A percentile compares a stretch with the other conserved stretches of the same genome.
Evolutionary conservation across 2,888 invertebrate genomes (phyloP).

Genomic region (Hirudinaria manillensis): DNA sequence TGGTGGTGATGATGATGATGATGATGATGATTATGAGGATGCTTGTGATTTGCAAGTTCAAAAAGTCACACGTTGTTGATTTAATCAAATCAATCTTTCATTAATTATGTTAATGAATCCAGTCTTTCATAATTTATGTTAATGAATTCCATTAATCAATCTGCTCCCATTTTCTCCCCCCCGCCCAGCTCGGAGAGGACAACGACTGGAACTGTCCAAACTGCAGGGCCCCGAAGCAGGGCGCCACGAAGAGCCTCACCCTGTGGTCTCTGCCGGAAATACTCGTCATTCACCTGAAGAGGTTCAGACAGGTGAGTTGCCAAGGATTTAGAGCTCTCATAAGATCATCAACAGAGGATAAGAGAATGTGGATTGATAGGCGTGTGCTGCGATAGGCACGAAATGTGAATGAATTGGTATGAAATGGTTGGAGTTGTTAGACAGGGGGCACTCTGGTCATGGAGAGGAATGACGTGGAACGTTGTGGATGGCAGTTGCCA

Average conservation of each 20-base stretch:
- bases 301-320: slow-evolving; percentile 73
- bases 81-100: too few relatives aligned
- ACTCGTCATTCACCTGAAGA: slow-evolving; percentile 85
- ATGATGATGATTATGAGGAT: too few relatives aligned
- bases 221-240: slow-evolving; percentile 86
- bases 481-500: too few relatives aligned
- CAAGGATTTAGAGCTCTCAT: not conserved
- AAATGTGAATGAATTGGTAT: not conserved
- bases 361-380: not conserved
- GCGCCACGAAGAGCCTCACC: slow-evolving; percentile 78
- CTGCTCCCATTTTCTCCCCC: too few relatives aligned
- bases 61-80: too few relatives aligned
- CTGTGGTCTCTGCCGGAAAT: slow-evolving; percentile 91
- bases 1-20: not conserved
- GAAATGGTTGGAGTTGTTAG: too few relatives aligned
- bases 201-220: slow-evolving; percentile 94
- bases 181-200: slow-evolving; percentile 70
- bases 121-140: not conserved
- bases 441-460: too few relatives aligned
- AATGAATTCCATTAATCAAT: too few relatives aligned
- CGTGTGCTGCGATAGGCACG: not conserved
- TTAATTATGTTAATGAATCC: too few relatives aligned
- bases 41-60: too few relatives aligned
- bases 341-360: not conserved
- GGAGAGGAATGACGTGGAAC: too few relatives aligned